Evolutionary conservation across 2,113 vertebrate genomes (phyloP).

Genomic region (Nannobrachium achirus): DNA sequence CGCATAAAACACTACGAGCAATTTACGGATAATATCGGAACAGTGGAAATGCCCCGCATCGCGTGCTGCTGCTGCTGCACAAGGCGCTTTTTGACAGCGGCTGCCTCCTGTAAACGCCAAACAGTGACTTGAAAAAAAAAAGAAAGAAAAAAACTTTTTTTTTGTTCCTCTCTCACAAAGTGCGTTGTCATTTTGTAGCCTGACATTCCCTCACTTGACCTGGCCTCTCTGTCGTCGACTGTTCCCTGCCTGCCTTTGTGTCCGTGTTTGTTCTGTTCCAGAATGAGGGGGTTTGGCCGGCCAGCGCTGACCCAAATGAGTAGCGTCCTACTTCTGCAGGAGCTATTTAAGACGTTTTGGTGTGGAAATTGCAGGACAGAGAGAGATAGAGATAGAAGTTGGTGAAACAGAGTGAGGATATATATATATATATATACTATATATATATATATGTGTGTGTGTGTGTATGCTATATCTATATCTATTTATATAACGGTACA

Average conservation of each 20-base stretch:
- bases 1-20: constrained; percentile 38
- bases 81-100: constrained; percentile 37
- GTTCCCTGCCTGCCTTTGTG: constrained; percentile 59
- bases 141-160: too few species aligned
- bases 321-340: constrained; percentile 68
- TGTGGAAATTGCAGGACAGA: constrained; percentile 74
- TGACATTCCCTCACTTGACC: constrained; percentile 63
- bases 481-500: constrained; percentile 3
- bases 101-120: too few species aligned
- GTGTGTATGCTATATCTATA: too few species aligned
- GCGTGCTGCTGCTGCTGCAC: constrained; percentile 37
- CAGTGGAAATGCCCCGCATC: constrained; percentile 45
- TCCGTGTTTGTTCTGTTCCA: constrained; percentile 68
- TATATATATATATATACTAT: constrained; percentile 42
- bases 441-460: too few species aligned
- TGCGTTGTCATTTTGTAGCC: constrained; percentile 72
- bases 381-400: constrained; percentile 62
- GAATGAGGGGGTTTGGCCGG: constrained; percentile 70
- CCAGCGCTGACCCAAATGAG: constrained; percentile 75
- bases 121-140: too few species aligned
- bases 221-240: constrained; percentile 59
- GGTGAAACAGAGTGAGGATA: constrained; percentile 60
- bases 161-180: constrained; percentile 60
- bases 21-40: constrained; percentile 63
- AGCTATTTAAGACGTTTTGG: constrained; percentile 78